Evolutionary conservation across 2,113 vertebrate genomes (phyloP), one percentile per base, ranked within the genome.

Genomic region (Anguilla rostrata): DNA sequence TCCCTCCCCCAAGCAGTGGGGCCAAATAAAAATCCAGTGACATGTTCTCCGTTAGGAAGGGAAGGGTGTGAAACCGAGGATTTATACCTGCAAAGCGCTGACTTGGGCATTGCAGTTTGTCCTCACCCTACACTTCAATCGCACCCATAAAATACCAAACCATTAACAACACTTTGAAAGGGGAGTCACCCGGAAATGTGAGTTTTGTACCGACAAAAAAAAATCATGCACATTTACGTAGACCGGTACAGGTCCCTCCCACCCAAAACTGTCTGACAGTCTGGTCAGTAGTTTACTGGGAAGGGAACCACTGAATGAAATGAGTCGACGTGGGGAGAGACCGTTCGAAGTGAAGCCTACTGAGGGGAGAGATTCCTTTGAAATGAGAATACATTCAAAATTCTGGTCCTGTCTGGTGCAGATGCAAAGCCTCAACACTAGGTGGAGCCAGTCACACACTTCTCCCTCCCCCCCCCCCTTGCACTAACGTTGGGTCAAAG

Each of bases 1-100:
- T 34, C 57, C 57, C 34, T 34, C 34, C 34, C 34, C 34, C 34
- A 34, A 34, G 34, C 71, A 34, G 71, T 75, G 71, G n/a, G 71
- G 20, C 71, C 22, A 93, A 93, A 93, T 89, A 89, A 95, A 82
- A 40, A 20, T 66, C 84, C 66, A 79, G 84, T 78, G 43, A 85
- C 39, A 75, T 34, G 34, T n/a, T n/a, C 81, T 53, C n/a, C 39
- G 39, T 84, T 14, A 16, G 78, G 16, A 40, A 8, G 20, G 78
- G 20, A 18, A 41, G 1, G 14, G 39, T 40, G 12, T 40, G 39
- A n/a, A 22, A 78, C 16, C 2, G 39, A n/a, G 75, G 39, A 39
- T 78, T 78, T 78, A 78, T 39, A 2, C 75, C 60, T 5, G 75
- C 39, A 29, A 78, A 78, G 39, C 3, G 78, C 78, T 18, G 26